A percentile compares a stretch with the other conserved stretches of the same genome.
Evolutionary conservation across 2,113 vertebrate genomes (phyloP).

Genomic region (Ascaphus truei): DNA sequence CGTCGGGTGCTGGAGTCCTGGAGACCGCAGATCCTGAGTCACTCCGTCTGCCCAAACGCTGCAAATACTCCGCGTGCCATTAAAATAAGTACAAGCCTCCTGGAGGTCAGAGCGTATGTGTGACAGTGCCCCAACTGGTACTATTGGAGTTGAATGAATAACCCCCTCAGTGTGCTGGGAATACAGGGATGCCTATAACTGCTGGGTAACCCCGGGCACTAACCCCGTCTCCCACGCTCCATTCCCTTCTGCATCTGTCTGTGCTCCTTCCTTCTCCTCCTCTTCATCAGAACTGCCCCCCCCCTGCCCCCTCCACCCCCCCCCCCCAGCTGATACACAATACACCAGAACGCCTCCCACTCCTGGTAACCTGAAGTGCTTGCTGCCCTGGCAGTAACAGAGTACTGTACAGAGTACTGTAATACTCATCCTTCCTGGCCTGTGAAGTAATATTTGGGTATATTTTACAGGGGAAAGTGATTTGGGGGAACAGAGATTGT

Average conservation of each 20-base stretch:
- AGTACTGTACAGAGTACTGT: background rate
- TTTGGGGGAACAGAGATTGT: no score
- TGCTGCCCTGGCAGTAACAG: background rate
- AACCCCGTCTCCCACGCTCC: background rate
- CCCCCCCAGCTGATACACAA: constrained; percentile 4
- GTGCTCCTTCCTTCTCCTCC: constrained; percentile 8
- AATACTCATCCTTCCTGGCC: background rate
- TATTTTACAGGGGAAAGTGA: no score
- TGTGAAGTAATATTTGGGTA: no score
- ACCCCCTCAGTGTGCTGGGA: background rate
- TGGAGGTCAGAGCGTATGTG: no score
- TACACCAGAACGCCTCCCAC: background rate
- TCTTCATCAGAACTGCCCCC: no score
- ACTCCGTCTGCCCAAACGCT: background rate
- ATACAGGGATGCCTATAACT: background rate
- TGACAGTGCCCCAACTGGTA: no score
- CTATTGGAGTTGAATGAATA: no score
- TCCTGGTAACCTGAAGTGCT: background rate
- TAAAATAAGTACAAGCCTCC: no score
- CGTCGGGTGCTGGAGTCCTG: background rate
- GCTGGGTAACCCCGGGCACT: background rate
- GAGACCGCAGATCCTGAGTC: background rate
- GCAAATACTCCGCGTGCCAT: background rate
- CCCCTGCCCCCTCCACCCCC: constrained; percentile 37
- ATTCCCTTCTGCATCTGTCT: background rate